These are phyloP conservation scores for Myotis planiceps DNA, from an alignment of 2,797 vertebrate genomes.

Conservation along the genomic window DNA sequence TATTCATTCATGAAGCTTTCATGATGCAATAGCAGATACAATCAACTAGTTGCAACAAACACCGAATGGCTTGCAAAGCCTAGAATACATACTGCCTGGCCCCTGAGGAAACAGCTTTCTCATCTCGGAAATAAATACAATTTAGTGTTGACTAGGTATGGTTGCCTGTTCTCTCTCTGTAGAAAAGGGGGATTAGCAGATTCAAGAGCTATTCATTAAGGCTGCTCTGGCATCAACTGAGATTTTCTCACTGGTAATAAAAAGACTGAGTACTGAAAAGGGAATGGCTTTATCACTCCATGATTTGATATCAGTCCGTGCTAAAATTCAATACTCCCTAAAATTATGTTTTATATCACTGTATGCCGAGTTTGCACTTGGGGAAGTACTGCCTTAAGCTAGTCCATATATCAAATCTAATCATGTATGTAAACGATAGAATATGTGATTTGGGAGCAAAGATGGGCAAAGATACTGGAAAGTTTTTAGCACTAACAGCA, in stretches of 20 bases:
- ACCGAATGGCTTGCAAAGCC: too few relatives aligned
- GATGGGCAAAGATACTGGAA: neutral
- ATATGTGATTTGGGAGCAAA: neutral
- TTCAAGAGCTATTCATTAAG: neutral
- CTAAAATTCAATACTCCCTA: neutral
- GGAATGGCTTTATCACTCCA: neutral
- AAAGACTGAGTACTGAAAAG: neutral
- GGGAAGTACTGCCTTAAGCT: neutral
- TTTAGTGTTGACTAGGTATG: neutral
- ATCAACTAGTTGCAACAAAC: too few relatives aligned
- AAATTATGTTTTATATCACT: neutral
- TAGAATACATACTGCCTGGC: neutral
- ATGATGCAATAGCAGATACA: neutral
- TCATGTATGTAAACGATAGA: neutral
- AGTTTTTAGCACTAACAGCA: neutral
- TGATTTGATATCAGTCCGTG: neutral
- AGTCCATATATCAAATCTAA: neutral
- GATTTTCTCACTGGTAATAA: neutral
- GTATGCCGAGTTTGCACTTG: neutral
- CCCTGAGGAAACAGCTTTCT: neutral
- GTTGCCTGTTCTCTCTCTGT: neutral
- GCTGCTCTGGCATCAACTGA: neutral
- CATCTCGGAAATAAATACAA: neutral
- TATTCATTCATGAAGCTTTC: neutral
- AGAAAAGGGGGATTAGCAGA: neutral